Base-by-base conservation (phyloP, 2,113 vertebrate genomes). In the Toxotes chatareus region DNA sequence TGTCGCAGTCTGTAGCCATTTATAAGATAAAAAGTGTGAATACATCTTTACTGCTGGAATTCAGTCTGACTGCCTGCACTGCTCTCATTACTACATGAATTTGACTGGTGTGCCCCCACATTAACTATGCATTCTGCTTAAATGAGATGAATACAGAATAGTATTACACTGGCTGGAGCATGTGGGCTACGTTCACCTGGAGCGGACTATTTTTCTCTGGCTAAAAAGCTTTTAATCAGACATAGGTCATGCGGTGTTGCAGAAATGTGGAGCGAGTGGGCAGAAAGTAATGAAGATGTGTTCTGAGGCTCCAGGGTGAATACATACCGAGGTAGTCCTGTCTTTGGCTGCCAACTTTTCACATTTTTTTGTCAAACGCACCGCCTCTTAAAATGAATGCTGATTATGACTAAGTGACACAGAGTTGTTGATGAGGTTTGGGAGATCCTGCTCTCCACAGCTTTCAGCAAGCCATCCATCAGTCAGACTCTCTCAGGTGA, bases 1-100 rank as follows among this genome's bases (percentile, higher is more conserved):
- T n/a, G 27, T 27, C 27, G 27, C 27, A 27, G 27, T 27, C 1
- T 27, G 27, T 1, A 27, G 27, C 27, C 27, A 27, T 27, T 27
- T 36, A 79, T 76, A 76, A 77, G 31, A 85, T 73, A 36, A 73
- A 74, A 80, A 55, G 3, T 55, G 32, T 65, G 53, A 86, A 84
- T 76, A 27, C n/a, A 31, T 73, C 66, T 84, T 60, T 75, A 86
- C 62, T 0, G 67, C 68, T 61, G 27, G 46, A 46, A 74, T 36
- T 53, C 49, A 55, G 49, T 32, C 21, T 21, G 1, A 32, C 32
- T 68, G 12, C 61, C 63, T 51, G 38, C 16, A 14, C 46, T 1
- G 17, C 19, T 68, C 63, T 81, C 65, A 76, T 83, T 68, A 57
- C 55, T 0, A 4, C 46, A 57, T 32, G 17, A 73, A 65, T 80